These are phyloP conservation scores for Drosophila parvula DNA, from an alignment of 1,140 invertebrate genomes.

Conservation along the genomic window DNA sequence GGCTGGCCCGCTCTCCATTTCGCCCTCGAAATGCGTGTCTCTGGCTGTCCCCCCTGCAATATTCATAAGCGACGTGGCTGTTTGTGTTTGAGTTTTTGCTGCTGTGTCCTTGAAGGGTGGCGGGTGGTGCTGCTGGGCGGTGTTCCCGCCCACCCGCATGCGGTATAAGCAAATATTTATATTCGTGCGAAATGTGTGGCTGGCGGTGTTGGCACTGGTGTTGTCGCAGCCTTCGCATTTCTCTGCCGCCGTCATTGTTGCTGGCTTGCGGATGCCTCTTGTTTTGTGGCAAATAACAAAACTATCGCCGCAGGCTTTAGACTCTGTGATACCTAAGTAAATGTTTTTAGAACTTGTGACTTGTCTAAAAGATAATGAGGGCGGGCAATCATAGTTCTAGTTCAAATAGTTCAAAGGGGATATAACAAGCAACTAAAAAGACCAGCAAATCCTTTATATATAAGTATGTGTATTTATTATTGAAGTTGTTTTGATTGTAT, in stretches of 20 bases:
- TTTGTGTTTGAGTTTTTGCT: constrained; percentile 49
- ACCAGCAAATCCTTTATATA: too few relatives aligned
- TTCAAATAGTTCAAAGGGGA: neutral
- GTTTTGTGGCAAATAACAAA: constrained; percentile 41
- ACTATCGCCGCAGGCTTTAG: constrained; percentile 23
- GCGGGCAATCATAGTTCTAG: too few relatives aligned
- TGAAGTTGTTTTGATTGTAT: neutral
- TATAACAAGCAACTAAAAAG: too few relatives aligned
- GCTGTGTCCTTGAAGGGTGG: constrained; percentile 14
- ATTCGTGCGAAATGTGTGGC: constrained; percentile 67
- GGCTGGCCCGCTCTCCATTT: constrained; percentile 10
- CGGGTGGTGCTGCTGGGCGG: neutral
- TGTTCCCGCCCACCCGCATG: constrained; percentile 39
- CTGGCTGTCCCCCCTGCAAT: constrained; percentile 27
- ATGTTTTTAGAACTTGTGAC: constrained; percentile 4
- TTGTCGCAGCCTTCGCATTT: constrained; percentile 42
- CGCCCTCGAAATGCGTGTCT: constrained; percentile 33
- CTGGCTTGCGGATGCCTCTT: constrained; percentile 26
- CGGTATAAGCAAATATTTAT: constrained; percentile 75
- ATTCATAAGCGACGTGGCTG: constrained; percentile 54
- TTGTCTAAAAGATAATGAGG: neutral
- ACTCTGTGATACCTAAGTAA: constrained; percentile 40
- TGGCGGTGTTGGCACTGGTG: constrained; percentile 39
- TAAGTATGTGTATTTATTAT: neutral
- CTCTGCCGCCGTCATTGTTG: constrained; percentile 37